These are phyloP conservation scores for Eurytoma californica DNA, from an alignment of 2,888 invertebrate species.

Conservation along the genomic window DNA sequence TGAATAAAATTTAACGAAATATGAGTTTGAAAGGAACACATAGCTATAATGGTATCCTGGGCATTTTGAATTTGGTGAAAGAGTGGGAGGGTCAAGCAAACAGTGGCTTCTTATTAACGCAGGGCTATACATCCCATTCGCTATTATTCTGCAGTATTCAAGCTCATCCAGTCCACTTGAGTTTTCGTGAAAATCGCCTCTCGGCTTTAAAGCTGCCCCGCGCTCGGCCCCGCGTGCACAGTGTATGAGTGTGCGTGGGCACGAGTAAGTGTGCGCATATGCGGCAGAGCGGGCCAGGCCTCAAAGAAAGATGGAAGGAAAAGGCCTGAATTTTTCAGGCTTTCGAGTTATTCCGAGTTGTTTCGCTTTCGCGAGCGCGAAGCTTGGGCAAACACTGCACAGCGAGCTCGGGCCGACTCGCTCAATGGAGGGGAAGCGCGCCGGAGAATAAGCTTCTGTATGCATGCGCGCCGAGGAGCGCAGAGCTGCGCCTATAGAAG, in stretches of 20 bases:
- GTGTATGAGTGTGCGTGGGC: background rate
- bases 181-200: slow-evolving; percentile 5
- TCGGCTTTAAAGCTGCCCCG: slow-evolving; percentile 6
- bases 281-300: background rate
- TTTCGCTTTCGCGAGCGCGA: slow-evolving; percentile 55
- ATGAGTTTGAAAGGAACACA: background rate
- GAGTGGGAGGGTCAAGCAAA: slow-evolving; percentile 13
- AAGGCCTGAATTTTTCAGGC: slow-evolving; percentile 64
- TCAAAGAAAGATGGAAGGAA: slow-evolving; percentile 54
- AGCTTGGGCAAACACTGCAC: slow-evolving; percentile 63
- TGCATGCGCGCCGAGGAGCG: too few relatives aligned
- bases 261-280: too few relatives aligned
- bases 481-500: background rate
- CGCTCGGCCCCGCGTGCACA: background rate
- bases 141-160: background rate
- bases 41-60: background rate
- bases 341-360: slow-evolving; percentile 57
- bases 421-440: slow-evolving; percentile 12
- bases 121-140: background rate
- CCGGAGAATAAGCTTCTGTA: background rate
- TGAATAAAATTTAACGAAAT: background rate
- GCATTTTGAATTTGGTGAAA: slow-evolving; percentile 11
- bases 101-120: slow-evolving; percentile 16
- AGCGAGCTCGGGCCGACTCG: slow-evolving; percentile 22
- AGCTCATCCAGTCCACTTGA: background rate